Base-by-base conservation (phyloP, 2,888 invertebrate species). In the Sarcophaga caerulescens region DNA sequence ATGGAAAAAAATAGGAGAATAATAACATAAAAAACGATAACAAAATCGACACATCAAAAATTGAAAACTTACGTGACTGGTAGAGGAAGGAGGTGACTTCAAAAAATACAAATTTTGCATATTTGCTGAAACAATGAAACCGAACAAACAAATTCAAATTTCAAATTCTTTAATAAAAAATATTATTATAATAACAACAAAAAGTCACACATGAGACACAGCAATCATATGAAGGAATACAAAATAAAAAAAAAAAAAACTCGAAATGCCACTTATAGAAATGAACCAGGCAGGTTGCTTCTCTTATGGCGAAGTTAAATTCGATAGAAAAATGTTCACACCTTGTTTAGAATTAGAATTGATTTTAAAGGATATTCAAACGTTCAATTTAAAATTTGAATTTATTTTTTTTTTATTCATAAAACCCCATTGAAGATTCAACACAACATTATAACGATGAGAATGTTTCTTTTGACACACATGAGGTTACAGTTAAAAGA, bases 11-110 rank as follows among this genome's bases (percentile, higher is more conserved):
- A 35, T 35, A 35, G 2, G 10, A 35, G 62, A 76, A 81, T 69
- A 82, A 82, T 71, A 82, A 65, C 70, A 76, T 88, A 87, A 88
- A 87, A 84, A 85, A 83, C 81, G 83, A 83, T 77, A 81, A 77
- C 74, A 63, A 80, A 83, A 69, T 81, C 78, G 78, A 78, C 70
- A 73, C 35, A 78, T 82, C 81, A 78, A 84, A 66, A 83, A 87
- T 88, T 85, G 87, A 57, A 82, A 85, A 82, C 70, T 76, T 82
- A 85, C 85, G 85, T 85, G 85, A 85, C 85, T 85, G 82, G 79
- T 85, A 75, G 85, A 44, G 44, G 45, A 52, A 44, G 44, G 45
- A 52, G 60, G 45, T 62, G 12, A 66, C n/a, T 74, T 47, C n/a
- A 62, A 68, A 63, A 35, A 35, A 10, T 8, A 35, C 35, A 35